A percentile compares a stretch with the other conserved stretches of the same genome.
phyloP scores from a whole-genome alignment of 2,888 invertebrate species.

The Oscheius sp. region DNA sequence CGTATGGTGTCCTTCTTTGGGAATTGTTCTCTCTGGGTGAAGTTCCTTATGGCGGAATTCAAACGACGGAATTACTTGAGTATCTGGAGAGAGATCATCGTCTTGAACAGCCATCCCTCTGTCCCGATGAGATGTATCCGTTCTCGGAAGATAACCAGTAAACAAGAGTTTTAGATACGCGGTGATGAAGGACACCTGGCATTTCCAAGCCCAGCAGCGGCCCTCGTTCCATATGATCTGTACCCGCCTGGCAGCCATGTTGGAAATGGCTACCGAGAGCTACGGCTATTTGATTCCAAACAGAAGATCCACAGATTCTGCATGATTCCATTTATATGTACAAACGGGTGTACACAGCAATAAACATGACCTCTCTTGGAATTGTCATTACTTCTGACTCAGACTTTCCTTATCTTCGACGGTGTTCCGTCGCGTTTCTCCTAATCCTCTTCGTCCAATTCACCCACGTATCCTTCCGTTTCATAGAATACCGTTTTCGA shows the following conservation, averaged over 20 bases:
- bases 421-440: neutral
- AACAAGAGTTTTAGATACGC: slow-evolving; percentile 53
- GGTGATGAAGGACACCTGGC: slow-evolving; percentile 63
- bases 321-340: slow-evolving; percentile 1
- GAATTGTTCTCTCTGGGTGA: slow-evolving; percentile 68
- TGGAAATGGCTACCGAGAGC: slow-evolving; percentile 61
- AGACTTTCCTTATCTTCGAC: slow-evolving; percentile 6
- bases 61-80: slow-evolving; percentile 58
- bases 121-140: slow-evolving; percentile 62
- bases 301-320: slow-evolving; percentile 19
- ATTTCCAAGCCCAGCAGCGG: slow-evolving; percentile 46
- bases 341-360: slow-evolving; percentile 21
- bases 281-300: slow-evolving; percentile 60
- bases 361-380: slow-evolving; percentile 15
- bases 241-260: slow-evolving; percentile 43
- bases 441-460: slow-evolving; percentile 17
- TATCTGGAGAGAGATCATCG: slow-evolving; percentile 59
- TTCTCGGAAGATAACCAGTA: neutral
- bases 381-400: neutral
- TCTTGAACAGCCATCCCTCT: slow-evolving; percentile 58
- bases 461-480: slow-evolving; percentile 16
- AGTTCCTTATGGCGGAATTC: slow-evolving; percentile 62
- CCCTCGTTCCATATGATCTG: slow-evolving; percentile 59
- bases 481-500: slow-evolving; percentile 1
- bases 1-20: slow-evolving; percentile 65